phyloP scores from a whole-genome alignment of 2,113 vertebrate genomes.

The Pseudorhombus dupliciocellatus region DNA sequence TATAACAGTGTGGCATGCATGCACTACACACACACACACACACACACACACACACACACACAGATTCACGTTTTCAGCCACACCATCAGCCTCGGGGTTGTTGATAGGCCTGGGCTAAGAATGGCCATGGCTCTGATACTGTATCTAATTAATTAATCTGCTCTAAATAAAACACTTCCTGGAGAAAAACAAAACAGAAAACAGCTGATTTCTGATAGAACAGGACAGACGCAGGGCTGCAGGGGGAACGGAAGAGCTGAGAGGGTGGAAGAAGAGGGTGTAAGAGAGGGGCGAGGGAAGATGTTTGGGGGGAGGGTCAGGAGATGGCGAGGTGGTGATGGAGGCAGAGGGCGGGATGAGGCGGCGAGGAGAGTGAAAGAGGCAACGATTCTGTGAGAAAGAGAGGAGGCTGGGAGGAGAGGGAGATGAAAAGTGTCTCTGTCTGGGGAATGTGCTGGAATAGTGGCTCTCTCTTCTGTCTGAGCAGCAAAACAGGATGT shows the following conservation, averaged over 20 bases:
- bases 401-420: conserved; percentile 20
- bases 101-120: conserved; percentile 45
- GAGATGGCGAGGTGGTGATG: conserved; percentile 13
- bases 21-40: conserved; percentile 4
- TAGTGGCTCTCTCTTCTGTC: conserved; percentile 28
- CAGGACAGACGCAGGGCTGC: conserved; percentile 2
- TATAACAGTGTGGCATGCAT: conserved; percentile 17
- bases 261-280: neutral
- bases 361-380: neutral
- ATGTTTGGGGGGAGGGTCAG: conserved; percentile 10
- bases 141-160: conserved; percentile 69
- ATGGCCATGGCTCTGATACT: conserved; percentile 45
- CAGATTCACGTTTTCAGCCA: conserved; percentile 18
- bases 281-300: conserved; percentile 3
- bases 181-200: conserved; percentile 10
- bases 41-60: neutral
- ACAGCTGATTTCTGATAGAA: conserved; percentile 50
- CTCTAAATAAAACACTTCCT: conserved; percentile 62
- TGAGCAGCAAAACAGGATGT: conserved; percentile 54
- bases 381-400: conserved; percentile 27
- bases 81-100: conserved; percentile 28
- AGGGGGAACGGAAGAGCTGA: neutral
- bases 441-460: conserved; percentile 29
- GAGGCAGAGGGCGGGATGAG: conserved; percentile 11
- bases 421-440: conserved; percentile 12